Evolutionary conservation across 1,140 invertebrate species (phyloP).

Genomic region (Aphaenogaster floridana): DNA sequence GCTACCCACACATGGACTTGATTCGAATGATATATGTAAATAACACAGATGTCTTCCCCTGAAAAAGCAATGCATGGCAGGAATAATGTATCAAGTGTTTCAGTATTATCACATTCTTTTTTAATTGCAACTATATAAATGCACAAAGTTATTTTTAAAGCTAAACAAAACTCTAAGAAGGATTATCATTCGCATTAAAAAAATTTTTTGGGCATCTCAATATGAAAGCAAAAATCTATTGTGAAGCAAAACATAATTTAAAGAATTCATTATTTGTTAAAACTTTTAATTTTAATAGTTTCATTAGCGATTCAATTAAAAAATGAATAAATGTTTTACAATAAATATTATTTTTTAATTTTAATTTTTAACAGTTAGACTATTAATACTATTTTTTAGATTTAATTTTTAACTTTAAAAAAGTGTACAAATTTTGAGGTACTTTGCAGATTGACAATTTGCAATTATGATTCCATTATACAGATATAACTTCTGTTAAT

Average conservation of each 20-base stretch:
- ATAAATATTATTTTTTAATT: neutral
- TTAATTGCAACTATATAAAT: neutral
- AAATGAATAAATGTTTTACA: neutral
- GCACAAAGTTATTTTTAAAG: neutral
- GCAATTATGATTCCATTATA: too few relatives aligned
- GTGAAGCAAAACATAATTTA: neutral
- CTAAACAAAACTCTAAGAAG: neutral
- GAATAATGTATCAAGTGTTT: constrained; percentile 10
- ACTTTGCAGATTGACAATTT: too few relatives aligned
- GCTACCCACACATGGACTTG: neutral
- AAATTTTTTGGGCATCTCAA: neutral
- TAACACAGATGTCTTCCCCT: neutral
- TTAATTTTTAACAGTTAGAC: too few relatives aligned
- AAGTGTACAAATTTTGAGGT: too few relatives aligned
- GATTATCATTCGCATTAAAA: neutral
- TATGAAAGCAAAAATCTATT: neutral
- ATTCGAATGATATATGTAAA: constrained; percentile 11
- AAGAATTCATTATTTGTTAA: neutral
- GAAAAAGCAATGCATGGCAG: constrained; percentile 19
- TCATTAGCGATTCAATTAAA: neutral
- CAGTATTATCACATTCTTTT: neutral
- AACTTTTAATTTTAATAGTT: neutral
- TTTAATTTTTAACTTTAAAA: too few relatives aligned
- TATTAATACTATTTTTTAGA: too few relatives aligned
- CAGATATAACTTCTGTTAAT: too few relatives aligned